These are phyloP conservation scores for Teleogryllus oceanicus DNA, from an alignment of 2,888 invertebrate genomes.

Conservation along the genomic window DNA sequence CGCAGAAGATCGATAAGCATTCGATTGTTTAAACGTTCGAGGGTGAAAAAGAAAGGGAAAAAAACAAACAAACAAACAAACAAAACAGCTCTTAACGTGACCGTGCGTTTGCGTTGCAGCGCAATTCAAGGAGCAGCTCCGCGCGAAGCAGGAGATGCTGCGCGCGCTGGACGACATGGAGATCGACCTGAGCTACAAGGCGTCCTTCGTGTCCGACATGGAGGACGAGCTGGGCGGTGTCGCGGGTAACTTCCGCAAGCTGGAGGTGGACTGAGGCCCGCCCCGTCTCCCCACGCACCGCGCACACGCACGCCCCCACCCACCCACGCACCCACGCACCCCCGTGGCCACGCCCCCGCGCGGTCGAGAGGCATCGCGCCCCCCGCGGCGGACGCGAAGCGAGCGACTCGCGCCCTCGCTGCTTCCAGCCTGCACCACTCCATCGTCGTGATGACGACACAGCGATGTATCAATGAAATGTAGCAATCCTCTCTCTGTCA, in stretches of 20 bases:
- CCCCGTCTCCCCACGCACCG: not conserved
- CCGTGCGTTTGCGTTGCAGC: slow-evolving; percentile 37
- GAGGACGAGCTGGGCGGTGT: slow-evolving; percentile 37
- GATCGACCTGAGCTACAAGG: slow-evolving; percentile 40
- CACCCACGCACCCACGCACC: not conserved
- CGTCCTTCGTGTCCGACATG: slow-evolving; percentile 33
- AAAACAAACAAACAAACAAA: too few relatives aligned
- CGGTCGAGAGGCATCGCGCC: too few relatives aligned
- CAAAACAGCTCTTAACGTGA: too few relatives aligned
- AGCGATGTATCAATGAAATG: too few relatives aligned
- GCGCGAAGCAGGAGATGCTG: slow-evolving; percentile 41
- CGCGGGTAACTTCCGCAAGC: slow-evolving; percentile 38
- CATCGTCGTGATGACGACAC: too few relatives aligned
- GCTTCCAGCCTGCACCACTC: too few relatives aligned
- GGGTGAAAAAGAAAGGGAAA: too few relatives aligned
- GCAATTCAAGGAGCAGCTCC: slow-evolving; percentile 44
- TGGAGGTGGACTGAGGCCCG: slow-evolving; percentile 37
- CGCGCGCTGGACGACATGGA: slow-evolving; percentile 45
- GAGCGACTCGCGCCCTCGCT: too few relatives aligned
- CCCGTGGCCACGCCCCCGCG: not conserved
- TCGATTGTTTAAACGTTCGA: too few relatives aligned
- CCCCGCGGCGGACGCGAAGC: too few relatives aligned
- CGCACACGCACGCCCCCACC: not conserved
- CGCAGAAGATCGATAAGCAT: too few relatives aligned
- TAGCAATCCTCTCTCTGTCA: too few relatives aligned